Conservation (phyloP, 2,888 invertebrate species). For the Heliothis peltigera region DNA sequence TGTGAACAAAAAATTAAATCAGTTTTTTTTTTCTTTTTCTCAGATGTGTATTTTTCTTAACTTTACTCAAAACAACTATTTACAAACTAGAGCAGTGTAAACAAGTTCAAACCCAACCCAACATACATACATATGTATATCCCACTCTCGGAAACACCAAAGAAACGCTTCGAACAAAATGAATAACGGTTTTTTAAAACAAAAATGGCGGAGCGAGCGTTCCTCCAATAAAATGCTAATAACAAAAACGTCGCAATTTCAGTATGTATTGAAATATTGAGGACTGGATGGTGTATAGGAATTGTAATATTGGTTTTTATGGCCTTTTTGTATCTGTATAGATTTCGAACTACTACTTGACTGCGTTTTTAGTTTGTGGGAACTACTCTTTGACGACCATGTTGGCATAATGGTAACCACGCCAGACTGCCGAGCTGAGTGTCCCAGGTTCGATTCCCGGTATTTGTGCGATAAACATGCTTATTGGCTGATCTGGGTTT, state of each 20-base stretch:
- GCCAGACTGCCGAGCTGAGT: too few species aligned
- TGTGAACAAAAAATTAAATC: too few species aligned
- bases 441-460: too few species aligned
- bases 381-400: too few species aligned
- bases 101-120: not conserved
- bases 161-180: conserved; percentile 11
- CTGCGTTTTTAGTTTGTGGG: too few species aligned
- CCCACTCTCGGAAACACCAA: conserved; percentile 12
- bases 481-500: too few species aligned
- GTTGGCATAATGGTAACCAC: too few species aligned
- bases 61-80: not conserved
- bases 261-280: conserved; percentile 54
- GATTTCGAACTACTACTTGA: too few species aligned
- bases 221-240: conserved; percentile 58
- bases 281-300: conserved; percentile 14
- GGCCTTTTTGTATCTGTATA: not conserved
- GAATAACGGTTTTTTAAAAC: conserved; percentile 32
- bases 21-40: not conserved
- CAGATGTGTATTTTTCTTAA: not conserved
- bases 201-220: conserved; percentile 22
- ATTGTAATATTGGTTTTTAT: conserved; percentile 7
- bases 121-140: too few species aligned
- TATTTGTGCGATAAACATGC: too few species aligned
- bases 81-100: not conserved
- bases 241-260: conserved; percentile 54